Evolutionary conservation across 2,113 vertebrate species (phyloP).

Genomic region (rabbit (Oryctolagus cuniculus)): DNA sequence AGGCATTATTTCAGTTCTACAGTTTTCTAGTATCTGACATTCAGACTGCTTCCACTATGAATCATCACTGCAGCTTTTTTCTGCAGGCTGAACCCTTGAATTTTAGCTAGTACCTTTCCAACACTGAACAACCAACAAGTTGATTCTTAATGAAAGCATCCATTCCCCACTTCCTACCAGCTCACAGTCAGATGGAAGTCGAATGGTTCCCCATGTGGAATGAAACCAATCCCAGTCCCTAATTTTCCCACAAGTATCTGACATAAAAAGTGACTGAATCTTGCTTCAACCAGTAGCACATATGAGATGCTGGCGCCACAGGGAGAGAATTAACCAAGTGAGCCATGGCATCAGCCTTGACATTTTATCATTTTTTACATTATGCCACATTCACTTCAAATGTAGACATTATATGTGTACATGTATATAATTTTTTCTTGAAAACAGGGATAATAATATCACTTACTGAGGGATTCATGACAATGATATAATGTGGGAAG

Average conservation of each 20-base stretch:
- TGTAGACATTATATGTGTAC: no score
- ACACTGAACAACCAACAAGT: background rate
- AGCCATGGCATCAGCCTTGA: no score
- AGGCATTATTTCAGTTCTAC: background rate
- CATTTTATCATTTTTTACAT: background rate
- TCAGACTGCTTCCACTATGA: background rate
- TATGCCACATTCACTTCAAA: no score
- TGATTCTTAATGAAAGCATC: background rate
- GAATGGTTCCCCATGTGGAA: background rate
- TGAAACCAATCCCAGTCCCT: background rate
- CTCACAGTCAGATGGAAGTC: background rate
- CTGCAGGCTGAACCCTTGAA: background rate
- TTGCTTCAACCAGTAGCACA: background rate
- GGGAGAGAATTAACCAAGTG: no score
- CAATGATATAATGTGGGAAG: no score
- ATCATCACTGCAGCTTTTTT: background rate
- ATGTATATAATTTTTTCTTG: no score
- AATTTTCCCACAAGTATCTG: background rate
- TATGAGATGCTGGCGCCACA: no score
- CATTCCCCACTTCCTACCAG: background rate
- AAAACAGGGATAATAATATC: no score
- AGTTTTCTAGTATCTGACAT: background rate
- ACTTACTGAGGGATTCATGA: no score
- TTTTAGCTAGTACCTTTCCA: background rate
- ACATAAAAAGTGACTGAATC: background rate